These are phyloP conservation scores for Drosophila pegasa DNA, from an alignment of 2,888 invertebrate genomes.

Conservation along the genomic window DNA sequence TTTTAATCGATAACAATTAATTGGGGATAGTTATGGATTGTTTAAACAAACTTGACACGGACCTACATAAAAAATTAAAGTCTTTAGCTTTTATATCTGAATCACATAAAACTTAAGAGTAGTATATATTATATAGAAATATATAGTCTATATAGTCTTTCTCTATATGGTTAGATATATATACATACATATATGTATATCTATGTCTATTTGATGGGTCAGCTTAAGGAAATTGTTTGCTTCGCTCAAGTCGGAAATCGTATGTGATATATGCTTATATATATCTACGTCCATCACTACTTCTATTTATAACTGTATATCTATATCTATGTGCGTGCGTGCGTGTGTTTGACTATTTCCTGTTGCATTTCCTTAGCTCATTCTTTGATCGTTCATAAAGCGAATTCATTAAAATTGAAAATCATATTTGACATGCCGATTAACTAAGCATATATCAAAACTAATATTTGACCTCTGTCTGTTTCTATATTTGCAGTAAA, in stretches of 20 bases:
- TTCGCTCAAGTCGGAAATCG: background rate
- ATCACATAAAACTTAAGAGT: too few species aligned
- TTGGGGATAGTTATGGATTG: too few species aligned
- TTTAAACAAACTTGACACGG: too few species aligned
- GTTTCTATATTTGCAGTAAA: constrained; percentile 43
- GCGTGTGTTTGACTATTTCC: constrained; percentile 31
- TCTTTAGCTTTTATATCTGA: too few species aligned
- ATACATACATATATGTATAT: background rate
- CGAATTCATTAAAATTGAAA: constrained; percentile 24
- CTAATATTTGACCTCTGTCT: constrained; percentile 34
- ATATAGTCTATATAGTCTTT: too few species aligned
- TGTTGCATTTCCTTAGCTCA: constrained; percentile 34
- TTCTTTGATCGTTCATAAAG: constrained; percentile 35
- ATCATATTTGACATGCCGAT: constrained; percentile 24
- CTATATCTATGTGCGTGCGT: background rate
- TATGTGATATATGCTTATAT: background rate
- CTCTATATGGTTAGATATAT: too few species aligned
- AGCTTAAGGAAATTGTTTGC: constrained; percentile 13
- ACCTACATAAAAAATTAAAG: too few species aligned
- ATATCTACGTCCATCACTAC: background rate
- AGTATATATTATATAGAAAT: too few species aligned
- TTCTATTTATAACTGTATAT: background rate
- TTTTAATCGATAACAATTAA: too few species aligned
- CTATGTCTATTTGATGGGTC: background rate
- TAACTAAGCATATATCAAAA: constrained; percentile 11